Percentiles rank a stretch among this genome's conserved stretches.
Conservation (phyloP, 2,888 invertebrate genomes). For the Polydrusus pterygomalis region DNA sequence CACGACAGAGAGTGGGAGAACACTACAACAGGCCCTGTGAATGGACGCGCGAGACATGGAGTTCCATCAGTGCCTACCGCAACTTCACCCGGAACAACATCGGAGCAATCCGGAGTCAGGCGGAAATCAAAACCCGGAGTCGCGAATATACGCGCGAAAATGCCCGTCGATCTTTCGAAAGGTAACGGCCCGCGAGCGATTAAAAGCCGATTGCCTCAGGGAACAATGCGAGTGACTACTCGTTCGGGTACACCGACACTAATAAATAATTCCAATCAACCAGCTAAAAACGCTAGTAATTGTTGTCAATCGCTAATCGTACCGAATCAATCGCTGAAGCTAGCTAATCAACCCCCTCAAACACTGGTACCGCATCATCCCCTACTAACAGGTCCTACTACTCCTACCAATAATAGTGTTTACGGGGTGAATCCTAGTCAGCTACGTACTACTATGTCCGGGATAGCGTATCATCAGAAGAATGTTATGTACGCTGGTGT, state of each 20-base stretch:
- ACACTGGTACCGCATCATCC: neutral
- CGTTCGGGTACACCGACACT: neutral
- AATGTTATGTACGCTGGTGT: conserved; percentile 56
- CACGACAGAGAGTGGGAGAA: conserved; percentile 66
- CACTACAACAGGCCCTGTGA: conserved; percentile 59
- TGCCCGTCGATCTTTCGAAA: conserved; percentile 37
- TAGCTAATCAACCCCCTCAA: neutral
- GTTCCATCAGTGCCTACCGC: conserved; percentile 68
- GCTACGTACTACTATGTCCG: conserved; percentile 4
- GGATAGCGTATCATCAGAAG: conserved; percentile 46
- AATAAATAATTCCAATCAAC: neutral
- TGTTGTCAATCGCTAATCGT: neutral
- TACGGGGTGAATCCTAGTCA: conserved; percentile 12
- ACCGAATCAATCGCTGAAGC: neutral
- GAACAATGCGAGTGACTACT: conserved; percentile 1
- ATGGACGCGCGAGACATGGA: conserved; percentile 42
- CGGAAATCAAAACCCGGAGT: conserved; percentile 30
- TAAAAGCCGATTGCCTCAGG: conserved; percentile 46
- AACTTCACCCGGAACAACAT: conserved; percentile 61
- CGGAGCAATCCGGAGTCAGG: conserved; percentile 57
- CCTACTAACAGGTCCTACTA: neutral
- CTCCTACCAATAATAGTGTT: neutral
- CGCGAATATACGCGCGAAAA: conserved; percentile 32
- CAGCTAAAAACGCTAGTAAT: neutral
- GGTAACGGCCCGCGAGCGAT: conserved; percentile 22